A percentile compares a stretch with the other conserved stretches of the same genome.
Evolutionary conservation across 2,888 invertebrate genomes (phyloP).

Genomic region (Acrocyrtus sp.): DNA sequence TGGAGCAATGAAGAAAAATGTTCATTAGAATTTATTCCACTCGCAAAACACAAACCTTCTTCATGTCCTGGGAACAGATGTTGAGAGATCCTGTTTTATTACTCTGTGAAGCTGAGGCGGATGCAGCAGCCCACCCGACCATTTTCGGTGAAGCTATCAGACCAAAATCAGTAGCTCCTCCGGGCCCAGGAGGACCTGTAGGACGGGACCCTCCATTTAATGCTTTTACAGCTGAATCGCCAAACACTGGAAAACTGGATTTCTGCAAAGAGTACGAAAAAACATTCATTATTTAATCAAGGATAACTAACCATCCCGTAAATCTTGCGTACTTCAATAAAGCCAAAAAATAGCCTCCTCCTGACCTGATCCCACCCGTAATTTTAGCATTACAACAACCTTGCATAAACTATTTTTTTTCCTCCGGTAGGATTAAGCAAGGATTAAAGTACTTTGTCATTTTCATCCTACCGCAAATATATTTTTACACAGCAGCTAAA

Average conservation of each 20-base stretch:
- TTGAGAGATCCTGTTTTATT: constrained; percentile 63
- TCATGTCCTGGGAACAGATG: constrained; percentile 60
- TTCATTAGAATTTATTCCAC: neutral
- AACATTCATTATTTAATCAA: constrained; percentile 11
- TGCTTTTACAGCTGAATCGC: constrained; percentile 37
- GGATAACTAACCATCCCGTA: neutral
- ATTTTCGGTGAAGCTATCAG: constrained; percentile 60
- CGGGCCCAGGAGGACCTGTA: constrained; percentile 26
- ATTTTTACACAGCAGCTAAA: no score
- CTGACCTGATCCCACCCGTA: constrained; percentile 16
- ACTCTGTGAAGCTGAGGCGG: constrained; percentile 45
- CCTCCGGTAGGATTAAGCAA: neutral
- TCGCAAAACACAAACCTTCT: constrained; percentile 54
- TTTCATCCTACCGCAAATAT: neutral
- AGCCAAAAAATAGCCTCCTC: constrained; percentile 2
- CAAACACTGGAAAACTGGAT: constrained; percentile 60
- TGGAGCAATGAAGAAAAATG: neutral
- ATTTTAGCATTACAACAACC: neutral
- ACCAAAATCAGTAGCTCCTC: constrained; percentile 43
- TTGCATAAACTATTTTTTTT: neutral
- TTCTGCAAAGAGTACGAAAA: constrained; percentile 54
- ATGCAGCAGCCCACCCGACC: constrained; percentile 58
- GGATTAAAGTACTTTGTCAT: constrained; percentile 15
- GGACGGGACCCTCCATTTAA: constrained; percentile 51
- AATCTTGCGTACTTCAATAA: constrained; percentile 8